Base-by-base conservation (phyloP, 2,888 invertebrate genomes). In the Sympetrum striolatum region DNA sequence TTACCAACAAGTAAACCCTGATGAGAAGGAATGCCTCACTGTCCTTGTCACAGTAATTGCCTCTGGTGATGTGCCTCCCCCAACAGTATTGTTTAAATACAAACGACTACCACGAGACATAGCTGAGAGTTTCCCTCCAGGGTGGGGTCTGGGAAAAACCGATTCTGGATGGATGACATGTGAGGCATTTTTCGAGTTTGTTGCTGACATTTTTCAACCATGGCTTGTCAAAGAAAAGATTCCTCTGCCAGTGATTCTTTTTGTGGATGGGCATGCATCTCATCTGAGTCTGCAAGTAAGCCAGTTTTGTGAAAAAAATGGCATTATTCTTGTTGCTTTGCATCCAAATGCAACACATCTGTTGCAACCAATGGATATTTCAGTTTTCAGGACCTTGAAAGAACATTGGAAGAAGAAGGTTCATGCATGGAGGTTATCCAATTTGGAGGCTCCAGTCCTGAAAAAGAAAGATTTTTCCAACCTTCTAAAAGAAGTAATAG, bases 91-190 rank as follows among this genome's bases (percentile, higher is more conserved):
- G n/a, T n/a, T n/a, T n/a, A n/a, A n/a, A n/a, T n/a, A n/a, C n/a
- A n/a, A n/a, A n/a, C n/a, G n/a, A n/a, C n/a, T n/a, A n/a, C n/a
- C n/a, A n/a, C n/a, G n/a, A n/a, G n/a, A n/a, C n/a, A 93, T 94
- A 91, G 92, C 92, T 0, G 91, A 92, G 48, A 92, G 92, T 39
- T 92, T 93, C 90, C 93, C 93, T n/a, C 91, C 92, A 91, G 92
- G 92, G 48, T 94, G 93, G 94, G 93, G 93, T 3, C 92, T 94
- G 25, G 94, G 93, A 0, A 90, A 92, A 12, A 93, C 93, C 58
- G 93, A 93, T 15, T 93, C 92, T 90, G 94, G 94, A 5, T 94
- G 93, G 94, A 94, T 94, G 94, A 93, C 93, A 39, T 90, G 92
- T 0, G 93, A 93, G 79, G 48, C 93, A 15, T 94, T 94, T 91